A percentile compares a stretch with the other conserved stretches of the same genome.
Conservation (phyloP, 2,113 vertebrate genomes). For the Morone saxatilis region DNA sequence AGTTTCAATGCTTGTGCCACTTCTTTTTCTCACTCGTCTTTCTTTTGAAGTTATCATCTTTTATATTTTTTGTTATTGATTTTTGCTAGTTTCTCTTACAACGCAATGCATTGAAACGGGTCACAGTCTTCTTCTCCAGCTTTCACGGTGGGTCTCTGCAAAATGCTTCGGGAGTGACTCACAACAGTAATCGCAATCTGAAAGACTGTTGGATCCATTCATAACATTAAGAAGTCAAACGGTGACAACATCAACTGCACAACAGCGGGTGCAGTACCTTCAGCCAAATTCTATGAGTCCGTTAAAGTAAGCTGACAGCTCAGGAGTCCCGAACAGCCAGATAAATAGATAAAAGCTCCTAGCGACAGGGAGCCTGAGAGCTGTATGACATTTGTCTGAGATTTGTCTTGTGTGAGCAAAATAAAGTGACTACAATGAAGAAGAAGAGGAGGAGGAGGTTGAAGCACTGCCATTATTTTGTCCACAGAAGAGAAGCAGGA, state of each 20-base stretch:
- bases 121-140: too few relatives aligned
- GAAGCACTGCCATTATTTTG: slow-evolving; percentile 39
- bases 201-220: slow-evolving; percentile 31
- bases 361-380: slow-evolving; percentile 41
- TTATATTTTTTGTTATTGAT: background rate
- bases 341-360: slow-evolving; percentile 65
- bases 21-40: background rate
- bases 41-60: background rate
- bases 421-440: slow-evolving; percentile 48
- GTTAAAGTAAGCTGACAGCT: slow-evolving; percentile 61
- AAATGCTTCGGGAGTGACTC: background rate
- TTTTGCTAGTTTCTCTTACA: background rate
- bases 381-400: slow-evolving; percentile 58
- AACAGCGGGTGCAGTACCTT: slow-evolving; percentile 29
- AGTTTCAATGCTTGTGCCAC: background rate
- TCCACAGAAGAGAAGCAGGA: slow-evolving; percentile 29
- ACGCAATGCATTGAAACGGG: background rate
- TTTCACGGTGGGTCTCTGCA: background rate
- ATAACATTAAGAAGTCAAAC: slow-evolving; percentile 37
- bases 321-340: slow-evolving; percentile 47
- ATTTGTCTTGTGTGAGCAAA: slow-evolving; percentile 58
- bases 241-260: slow-evolving; percentile 29
- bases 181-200: slow-evolving; percentile 20
- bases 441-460: slow-evolving; percentile 24
- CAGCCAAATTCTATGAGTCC: slow-evolving; percentile 39